Evolutionary conservation across 1,140 invertebrate species (phyloP).

Genomic region (Megathymus violae): DNA sequence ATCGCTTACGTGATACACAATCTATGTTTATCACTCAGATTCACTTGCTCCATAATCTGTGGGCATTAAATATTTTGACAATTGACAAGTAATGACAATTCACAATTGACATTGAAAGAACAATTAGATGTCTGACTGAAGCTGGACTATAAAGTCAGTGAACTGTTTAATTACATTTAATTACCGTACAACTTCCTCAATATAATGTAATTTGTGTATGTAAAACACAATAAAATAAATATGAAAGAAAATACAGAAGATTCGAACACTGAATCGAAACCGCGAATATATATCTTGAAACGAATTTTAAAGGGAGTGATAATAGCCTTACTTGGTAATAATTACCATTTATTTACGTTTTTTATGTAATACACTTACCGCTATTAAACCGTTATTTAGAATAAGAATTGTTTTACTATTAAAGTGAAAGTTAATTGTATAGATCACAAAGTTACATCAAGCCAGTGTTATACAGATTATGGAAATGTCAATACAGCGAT

Average conservation of each 20-base stretch:
- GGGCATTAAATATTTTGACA: no score
- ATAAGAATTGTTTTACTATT: background rate
- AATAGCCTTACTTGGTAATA: slow-evolving; percentile 10
- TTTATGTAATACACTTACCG: background rate
- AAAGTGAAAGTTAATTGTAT: background rate
- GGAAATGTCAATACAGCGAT: no score
- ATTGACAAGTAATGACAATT: no score
- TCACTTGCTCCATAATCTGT: no score
- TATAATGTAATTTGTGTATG: background rate
- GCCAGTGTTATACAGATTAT: no score
- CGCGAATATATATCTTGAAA: background rate
- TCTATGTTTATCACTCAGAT: no score
- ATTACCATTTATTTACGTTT: slow-evolving; percentile 3
- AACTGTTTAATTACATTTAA: no score
- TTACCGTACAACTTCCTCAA: no score
- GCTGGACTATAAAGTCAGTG: no score
- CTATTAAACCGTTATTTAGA: background rate
- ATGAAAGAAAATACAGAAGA: slow-evolving; percentile 18
- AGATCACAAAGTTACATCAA: no score
- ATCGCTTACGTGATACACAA: no score
- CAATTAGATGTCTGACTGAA: background rate
- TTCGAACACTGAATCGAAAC: slow-evolving; percentile 2
- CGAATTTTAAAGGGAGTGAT: slow-evolving; percentile 6
- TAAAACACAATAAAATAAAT: slow-evolving; percentile 2
- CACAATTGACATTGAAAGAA: no score